Evolutionary conservation across 2,888 invertebrate genomes (phyloP), one percentile per base, ranked within the genome.

Genomic region (Malthinus seriepunctatus): DNA sequence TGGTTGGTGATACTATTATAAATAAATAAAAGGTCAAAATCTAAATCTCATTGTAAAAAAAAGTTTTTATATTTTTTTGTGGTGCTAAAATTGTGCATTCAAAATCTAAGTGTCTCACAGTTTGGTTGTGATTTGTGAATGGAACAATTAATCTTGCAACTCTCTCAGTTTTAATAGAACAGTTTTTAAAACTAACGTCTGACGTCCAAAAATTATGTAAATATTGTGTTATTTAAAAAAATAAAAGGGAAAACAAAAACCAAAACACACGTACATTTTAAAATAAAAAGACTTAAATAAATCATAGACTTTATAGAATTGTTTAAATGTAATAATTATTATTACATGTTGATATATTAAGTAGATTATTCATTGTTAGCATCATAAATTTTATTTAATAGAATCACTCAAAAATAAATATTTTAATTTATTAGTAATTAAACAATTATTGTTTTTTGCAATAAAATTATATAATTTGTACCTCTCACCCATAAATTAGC

Each of bases 271-370:
- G n/a, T 9, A 37, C 53, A 34, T 45, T 14, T 12, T 38, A 34
- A 23, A 23, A 23, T 3, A 3, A 23, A 23, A 14, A 51, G 42
- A 37, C 50, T 39, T 15, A 56, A 55, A 15, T 42, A 49, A 51
- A 60, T 51, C 35, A 56, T 60, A 60, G 60, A 48, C 38, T 56
- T 51, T 60, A 53, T 56, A 60, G 60, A 51, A 38, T 53, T 56
- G 52, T 14, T 60, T 56, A 52, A 56, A 51, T 60, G 60, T 60
- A 56, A 60, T 56, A 56, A 56, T 45, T 33, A 60, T 56, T 56
- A 60, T 60, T 60, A 60, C 60, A 56, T 60, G 60, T 60, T 60
- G 51, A 60, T 56, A 60, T 60, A 55, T 60, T 60, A 60, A 38
- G 60, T 60, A 60, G 60, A 47, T 60, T 56, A 55, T 60, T 60